phyloP scores from a whole-genome alignment of 2,888 invertebrate genomes.

The Ectropis crepuscularia region DNA sequence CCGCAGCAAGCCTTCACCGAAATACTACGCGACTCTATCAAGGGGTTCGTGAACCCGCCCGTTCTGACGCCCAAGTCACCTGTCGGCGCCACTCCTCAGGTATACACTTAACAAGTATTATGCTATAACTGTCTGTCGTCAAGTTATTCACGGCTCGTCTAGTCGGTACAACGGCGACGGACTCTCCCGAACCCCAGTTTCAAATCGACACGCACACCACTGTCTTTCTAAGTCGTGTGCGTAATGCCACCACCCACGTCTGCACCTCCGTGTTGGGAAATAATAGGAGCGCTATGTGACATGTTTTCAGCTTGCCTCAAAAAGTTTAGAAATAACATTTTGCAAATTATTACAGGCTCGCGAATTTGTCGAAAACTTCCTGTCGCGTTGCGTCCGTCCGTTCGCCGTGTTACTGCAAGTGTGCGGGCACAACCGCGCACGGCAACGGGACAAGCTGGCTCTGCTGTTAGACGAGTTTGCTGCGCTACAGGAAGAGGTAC shows the following conservation, averaged over 20 bases:
- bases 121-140: no score
- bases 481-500: conserved; percentile 95
- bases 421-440: conserved; percentile 97
- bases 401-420: conserved; percentile 94
- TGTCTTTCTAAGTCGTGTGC: no score
- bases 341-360: conserved; percentile 84
- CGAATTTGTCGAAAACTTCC: conserved; percentile 94
- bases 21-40: conserved; percentile 93
- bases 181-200: no score
- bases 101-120: conserved; percentile 45
- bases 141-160: no score
- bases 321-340: background rate
- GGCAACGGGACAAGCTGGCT: conserved; percentile 97
- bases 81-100: conserved; percentile 87
- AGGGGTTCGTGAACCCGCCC: conserved; percentile 95
- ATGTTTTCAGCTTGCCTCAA: no score
- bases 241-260: no score
- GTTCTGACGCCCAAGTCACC: conserved; percentile 91
- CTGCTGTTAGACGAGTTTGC: conserved; percentile 96
- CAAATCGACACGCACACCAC: background rate
- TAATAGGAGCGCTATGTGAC: no score
- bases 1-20: conserved; percentile 87
- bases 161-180: no score
- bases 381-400: conserved; percentile 93
- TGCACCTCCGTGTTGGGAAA: no score